Percentiles rank a stretch among this genome's conserved stretches.
Evolutionary conservation across 2,113 vertebrate species (phyloP).

Genomic region (Cyanistes caeruleus): DNA sequence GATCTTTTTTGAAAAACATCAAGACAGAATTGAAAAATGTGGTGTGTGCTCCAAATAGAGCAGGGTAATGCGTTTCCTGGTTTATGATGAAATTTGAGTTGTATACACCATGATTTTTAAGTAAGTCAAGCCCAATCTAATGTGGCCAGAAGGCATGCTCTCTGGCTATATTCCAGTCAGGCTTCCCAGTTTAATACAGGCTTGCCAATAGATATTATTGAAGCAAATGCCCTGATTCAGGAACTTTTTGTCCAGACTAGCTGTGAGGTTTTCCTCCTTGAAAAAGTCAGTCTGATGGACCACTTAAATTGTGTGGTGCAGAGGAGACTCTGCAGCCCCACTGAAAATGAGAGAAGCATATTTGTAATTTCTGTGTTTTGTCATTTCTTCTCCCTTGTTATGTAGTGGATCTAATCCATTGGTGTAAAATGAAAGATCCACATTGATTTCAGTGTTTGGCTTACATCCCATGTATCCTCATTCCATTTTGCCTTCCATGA

Average conservation of each 20-base stretch:
- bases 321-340: neutral
- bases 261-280: neutral
- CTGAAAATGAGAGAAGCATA: neutral
- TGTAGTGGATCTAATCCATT: neutral
- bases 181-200: neutral
- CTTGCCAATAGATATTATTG: neutral
- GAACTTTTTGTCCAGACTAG: neutral
- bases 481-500: neutral
- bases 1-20: neutral
- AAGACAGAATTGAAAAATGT: neutral
- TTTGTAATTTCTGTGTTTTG: neutral
- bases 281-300: neutral
- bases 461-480: neutral
- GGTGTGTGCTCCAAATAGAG: neutral
- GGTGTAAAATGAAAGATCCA: neutral
- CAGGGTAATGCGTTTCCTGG: neutral
- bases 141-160: neutral
- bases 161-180: neutral
- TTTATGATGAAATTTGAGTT: neutral
- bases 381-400: neutral
- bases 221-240: neutral
- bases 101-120: neutral
- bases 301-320: neutral
- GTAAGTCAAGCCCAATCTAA: neutral
- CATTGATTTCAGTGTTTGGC: neutral